phyloP scores from a whole-genome alignment of 2,888 invertebrate species.

The Callyntrura sp. region DNA sequence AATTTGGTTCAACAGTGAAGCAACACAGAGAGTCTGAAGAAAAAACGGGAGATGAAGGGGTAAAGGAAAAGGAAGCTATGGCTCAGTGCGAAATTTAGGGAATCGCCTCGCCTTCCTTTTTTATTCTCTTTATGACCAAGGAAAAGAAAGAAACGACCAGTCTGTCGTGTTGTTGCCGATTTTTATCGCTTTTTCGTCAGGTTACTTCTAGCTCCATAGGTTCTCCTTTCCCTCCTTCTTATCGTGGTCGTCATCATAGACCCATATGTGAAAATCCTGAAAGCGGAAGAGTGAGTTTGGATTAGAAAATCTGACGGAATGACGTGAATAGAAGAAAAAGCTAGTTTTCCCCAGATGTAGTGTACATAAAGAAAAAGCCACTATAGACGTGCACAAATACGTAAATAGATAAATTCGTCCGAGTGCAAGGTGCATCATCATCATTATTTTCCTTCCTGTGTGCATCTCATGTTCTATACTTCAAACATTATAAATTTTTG shows the following conservation, averaged over 20 bases:
- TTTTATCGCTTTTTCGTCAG: conserved; percentile 44
- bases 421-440: too few species aligned
- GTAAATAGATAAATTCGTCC: too few species aligned
- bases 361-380: too few species aligned
- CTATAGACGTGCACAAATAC: too few species aligned
- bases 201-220: conserved; percentile 1
- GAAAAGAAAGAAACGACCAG: conserved; percentile 17
- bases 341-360: background rate
- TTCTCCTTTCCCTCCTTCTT: too few species aligned
- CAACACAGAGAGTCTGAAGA: conserved; percentile 1
- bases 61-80: conserved; percentile 64
- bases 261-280: conserved; percentile 53
- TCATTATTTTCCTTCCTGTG: background rate
- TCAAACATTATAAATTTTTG: too few species aligned
- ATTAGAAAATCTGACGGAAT: conserved; percentile 9
- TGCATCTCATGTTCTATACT: too few species aligned
- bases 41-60: conserved; percentile 42
- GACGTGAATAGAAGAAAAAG: conserved; percentile 18
- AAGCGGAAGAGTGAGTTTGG: conserved; percentile 64
- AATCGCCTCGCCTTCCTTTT: conserved; percentile 52
- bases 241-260: conserved; percentile 18
- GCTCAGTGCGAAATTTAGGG: conserved; percentile 69
- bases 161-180: conserved; percentile 20
- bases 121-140: conserved; percentile 50
- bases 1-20: conserved; percentile 42